Conservation (phyloP, 1,140 invertebrate species). For the Drosophila fuyamai region DNA sequence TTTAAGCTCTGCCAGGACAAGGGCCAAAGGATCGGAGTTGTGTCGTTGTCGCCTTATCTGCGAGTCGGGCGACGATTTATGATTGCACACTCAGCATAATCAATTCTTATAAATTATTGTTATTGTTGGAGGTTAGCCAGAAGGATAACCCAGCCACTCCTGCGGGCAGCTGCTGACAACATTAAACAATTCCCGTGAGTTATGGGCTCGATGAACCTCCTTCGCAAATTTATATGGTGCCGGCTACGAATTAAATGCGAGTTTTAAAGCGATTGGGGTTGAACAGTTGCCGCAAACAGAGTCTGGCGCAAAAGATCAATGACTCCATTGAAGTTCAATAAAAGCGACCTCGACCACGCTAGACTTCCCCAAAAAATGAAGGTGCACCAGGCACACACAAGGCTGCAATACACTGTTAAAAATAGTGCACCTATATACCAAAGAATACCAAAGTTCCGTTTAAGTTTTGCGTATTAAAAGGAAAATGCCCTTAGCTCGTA, state of each 20-base stretch:
- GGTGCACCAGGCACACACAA: slow-evolving; percentile 44
- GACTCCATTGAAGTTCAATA: slow-evolving; percentile 77
- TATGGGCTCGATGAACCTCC: slow-evolving; percentile 62
- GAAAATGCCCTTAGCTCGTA: not conserved
- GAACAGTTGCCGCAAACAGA: slow-evolving; percentile 54
- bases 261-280: slow-evolving; percentile 39
- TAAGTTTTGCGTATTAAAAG: not conserved
- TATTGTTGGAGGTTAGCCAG: slow-evolving; percentile 67
- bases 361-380: slow-evolving; percentile 48
- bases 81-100: slow-evolving; percentile 80
- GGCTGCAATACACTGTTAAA: not conserved
- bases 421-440: not conserved
- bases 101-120: slow-evolving; percentile 82
- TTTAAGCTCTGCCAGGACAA: slow-evolving; percentile 34
- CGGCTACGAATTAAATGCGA: slow-evolving; percentile 54
- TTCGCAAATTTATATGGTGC: slow-evolving; percentile 43
- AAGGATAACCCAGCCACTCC: slow-evolving; percentile 20
- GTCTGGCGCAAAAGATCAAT: slow-evolving; percentile 75
- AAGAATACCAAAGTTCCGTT: not conserved
- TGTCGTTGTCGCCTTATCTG: slow-evolving; percentile 59
- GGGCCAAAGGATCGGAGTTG: slow-evolving; percentile 3
- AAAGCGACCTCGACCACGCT: slow-evolving; percentile 49
- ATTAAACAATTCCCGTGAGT: slow-evolving; percentile 75
- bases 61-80: slow-evolving; percentile 62
- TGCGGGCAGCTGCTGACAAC: slow-evolving; percentile 71